These are phyloP conservation scores for Tetragonisca angustula DNA, from an alignment of 2,888 invertebrate species.

Conservation along the genomic window DNA sequence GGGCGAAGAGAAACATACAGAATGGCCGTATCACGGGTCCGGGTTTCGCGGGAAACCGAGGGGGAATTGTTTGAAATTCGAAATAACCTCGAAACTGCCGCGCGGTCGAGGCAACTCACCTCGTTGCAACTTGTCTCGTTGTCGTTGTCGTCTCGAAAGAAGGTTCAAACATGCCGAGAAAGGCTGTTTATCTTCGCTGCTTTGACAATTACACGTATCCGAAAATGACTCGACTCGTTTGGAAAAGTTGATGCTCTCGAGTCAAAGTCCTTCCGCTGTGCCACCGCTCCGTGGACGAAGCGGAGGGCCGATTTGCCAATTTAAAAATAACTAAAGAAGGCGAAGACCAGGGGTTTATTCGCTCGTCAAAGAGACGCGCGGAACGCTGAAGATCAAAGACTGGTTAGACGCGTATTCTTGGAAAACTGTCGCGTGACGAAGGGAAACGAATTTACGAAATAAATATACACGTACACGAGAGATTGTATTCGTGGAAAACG, in stretches of 20 bases:
- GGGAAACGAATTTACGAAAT: conserved; percentile 11
- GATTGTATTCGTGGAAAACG: background rate
- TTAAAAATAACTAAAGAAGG: conserved; percentile 35
- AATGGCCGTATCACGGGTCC: background rate
- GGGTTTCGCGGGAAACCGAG: background rate
- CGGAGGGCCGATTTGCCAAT: background rate
- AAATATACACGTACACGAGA: background rate
- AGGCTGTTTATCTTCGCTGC: too few relatives aligned
- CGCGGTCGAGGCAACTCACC: too few relatives aligned
- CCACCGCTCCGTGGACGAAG: background rate
- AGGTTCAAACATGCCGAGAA: too few relatives aligned
- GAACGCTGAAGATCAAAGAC: conserved; percentile 26
- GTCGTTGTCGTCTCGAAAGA: too few relatives aligned
- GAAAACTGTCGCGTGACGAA: background rate
- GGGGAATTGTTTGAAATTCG: conserved; percentile 12
- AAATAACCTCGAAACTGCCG: background rate
- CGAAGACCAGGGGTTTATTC: conserved; percentile 2
- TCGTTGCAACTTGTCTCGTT: too few relatives aligned
- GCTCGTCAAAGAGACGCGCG: conserved; percentile 4
- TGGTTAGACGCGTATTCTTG: background rate
- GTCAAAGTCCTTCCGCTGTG: background rate
- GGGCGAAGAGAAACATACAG: conserved; percentile 24
- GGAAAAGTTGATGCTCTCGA: background rate
- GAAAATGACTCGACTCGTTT: too few relatives aligned
- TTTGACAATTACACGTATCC: too few relatives aligned